phyloP scores from a whole-genome alignment of 2,113 vertebrate species.

The Dascyllus trimaculatus region DNA sequence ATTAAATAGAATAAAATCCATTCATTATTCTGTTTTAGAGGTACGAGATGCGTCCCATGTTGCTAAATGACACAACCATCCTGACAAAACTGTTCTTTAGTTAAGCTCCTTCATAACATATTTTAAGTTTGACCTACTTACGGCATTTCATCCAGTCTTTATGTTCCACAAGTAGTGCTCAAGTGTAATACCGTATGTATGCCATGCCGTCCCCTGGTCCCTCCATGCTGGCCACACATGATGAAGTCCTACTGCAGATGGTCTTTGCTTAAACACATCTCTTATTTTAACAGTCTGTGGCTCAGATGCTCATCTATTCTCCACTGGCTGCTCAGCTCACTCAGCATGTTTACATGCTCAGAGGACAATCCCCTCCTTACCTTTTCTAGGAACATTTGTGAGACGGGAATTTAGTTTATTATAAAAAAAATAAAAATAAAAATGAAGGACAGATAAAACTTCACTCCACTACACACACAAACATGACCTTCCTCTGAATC shows the following conservation, averaged over 20 bases:
- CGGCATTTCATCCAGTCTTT: constrained; percentile 7
- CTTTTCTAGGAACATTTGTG: constrained; percentile 30
- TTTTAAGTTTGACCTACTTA: constrained; percentile 41
- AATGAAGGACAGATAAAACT: constrained; percentile 62
- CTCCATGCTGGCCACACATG: constrained; percentile 45
- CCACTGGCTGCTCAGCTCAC: constrained; percentile 57
- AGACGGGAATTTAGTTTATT: constrained; percentile 30
- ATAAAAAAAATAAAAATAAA: constrained; percentile 1
- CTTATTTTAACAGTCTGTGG: constrained; percentile 45
- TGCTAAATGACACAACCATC: not conserved
- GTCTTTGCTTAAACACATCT: constrained; percentile 56
- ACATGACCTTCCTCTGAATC: constrained; percentile 68
- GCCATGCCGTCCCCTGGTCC: constrained; percentile 73
- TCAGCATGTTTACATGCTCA: constrained; percentile 42
- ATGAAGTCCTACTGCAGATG: constrained; percentile 81
- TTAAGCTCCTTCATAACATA: not conserved
- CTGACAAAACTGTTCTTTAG: not conserved
- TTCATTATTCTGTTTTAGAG: not conserved
- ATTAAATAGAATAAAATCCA: not conserved
- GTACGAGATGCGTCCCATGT: not conserved
- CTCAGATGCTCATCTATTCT: constrained; percentile 72
- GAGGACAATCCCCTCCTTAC: constrained; percentile 31
- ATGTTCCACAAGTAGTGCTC: constrained; percentile 46
- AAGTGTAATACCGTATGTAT: constrained; percentile 45
- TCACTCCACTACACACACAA: constrained; percentile 76